Percentiles rank a stretch among this genome's conserved stretches.
Conservation (phyloP, 2,113 vertebrate species). For the Hippocampus guttulatus region DNA sequence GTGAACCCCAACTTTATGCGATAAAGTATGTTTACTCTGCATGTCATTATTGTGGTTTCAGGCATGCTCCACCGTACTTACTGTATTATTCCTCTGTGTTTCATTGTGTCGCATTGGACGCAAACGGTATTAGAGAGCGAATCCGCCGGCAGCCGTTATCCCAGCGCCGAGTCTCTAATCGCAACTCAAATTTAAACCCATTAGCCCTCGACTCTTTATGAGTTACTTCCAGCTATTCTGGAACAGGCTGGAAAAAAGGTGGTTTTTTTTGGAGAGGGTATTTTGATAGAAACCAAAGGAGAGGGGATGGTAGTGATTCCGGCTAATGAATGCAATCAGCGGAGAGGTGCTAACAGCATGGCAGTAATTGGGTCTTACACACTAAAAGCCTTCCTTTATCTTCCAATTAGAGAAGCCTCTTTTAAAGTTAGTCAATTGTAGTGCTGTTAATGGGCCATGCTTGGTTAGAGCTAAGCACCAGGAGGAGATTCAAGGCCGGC, state of each 20-base stretch:
- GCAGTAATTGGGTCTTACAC: conserved; percentile 64
- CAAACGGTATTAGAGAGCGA: background rate
- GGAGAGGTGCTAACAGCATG: conserved; percentile 65
- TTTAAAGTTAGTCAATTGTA: conserved; percentile 65
- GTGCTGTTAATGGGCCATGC: conserved; percentile 59
- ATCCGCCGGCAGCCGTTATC: conserved; percentile 32
- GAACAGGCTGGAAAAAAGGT: conserved; percentile 53
- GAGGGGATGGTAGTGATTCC: conserved; percentile 62
- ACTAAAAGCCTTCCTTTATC: conserved; percentile 58
- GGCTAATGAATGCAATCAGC: conserved; percentile 73
- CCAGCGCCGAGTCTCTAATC: conserved; percentile 60
- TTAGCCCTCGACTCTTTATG: conserved; percentile 59
- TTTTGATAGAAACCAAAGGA: conserved; percentile 60
- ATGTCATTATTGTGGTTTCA: background rate
- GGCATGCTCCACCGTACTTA: background rate
- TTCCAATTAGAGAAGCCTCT: conserved; percentile 62
- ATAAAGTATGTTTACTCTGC: background rate
- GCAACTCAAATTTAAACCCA: conserved; percentile 64
- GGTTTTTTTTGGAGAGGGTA: conserved; percentile 19
- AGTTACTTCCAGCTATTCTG: conserved; percentile 54
- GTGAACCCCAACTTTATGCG: background rate
- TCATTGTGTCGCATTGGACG: background rate
- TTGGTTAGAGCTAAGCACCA: conserved; percentile 43
- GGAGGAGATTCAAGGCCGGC: conserved; percentile 16
- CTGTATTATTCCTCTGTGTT: background rate